A percentile compares a stretch with the other conserved stretches of the same genome.
Evolutionary conservation across 1,140 invertebrate species (phyloP).

Genomic region (Uloborus diversus): DNA sequence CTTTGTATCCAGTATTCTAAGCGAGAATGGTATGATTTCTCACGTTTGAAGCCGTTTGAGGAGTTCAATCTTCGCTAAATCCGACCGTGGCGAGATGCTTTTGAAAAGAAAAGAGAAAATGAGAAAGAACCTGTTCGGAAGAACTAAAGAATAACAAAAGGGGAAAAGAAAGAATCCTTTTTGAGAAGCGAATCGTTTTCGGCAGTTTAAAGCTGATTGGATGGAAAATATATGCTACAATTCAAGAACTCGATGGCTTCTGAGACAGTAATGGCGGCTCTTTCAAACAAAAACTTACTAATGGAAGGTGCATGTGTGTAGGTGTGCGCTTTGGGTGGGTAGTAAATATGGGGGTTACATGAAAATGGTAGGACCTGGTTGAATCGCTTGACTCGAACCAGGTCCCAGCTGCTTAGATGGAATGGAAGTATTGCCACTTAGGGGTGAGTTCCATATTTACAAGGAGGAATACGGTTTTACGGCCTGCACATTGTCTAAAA

Average conservation of each 20-base stretch:
- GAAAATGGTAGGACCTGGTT: slow-evolving; percentile 30
- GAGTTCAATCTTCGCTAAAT: slow-evolving; percentile 8
- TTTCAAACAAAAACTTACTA: slow-evolving; percentile 53
- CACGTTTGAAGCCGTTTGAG: slow-evolving; percentile 5
- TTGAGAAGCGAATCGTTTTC: slow-evolving; percentile 39
- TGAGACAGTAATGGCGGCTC: slow-evolving; percentile 47
- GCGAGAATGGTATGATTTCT: slow-evolving; percentile 3
- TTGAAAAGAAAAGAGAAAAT: neutral
- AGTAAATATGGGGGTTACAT: neutral
- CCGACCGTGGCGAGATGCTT: no score
- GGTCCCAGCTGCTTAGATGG: slow-evolving; percentile 35
- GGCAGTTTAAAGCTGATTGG: slow-evolving; percentile 54
- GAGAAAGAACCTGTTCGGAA: neutral
- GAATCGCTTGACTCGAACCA: slow-evolving; percentile 39
- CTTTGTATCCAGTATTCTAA: no score
- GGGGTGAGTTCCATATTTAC: slow-evolving; percentile 28
- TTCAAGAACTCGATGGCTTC: slow-evolving; percentile 40
- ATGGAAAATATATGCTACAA: slow-evolving; percentile 54
- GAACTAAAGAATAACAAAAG: slow-evolving; percentile 24
- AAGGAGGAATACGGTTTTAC: no score
- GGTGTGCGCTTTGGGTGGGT: neutral
- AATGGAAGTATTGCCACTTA: slow-evolving; percentile 31
- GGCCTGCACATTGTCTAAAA: no score
- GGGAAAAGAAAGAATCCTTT: slow-evolving; percentile 21
- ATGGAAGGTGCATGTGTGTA: slow-evolving; percentile 17